Conservation (phyloP, 2,797 vertebrate species). For the Threskiornis aethiopicus region DNA sequence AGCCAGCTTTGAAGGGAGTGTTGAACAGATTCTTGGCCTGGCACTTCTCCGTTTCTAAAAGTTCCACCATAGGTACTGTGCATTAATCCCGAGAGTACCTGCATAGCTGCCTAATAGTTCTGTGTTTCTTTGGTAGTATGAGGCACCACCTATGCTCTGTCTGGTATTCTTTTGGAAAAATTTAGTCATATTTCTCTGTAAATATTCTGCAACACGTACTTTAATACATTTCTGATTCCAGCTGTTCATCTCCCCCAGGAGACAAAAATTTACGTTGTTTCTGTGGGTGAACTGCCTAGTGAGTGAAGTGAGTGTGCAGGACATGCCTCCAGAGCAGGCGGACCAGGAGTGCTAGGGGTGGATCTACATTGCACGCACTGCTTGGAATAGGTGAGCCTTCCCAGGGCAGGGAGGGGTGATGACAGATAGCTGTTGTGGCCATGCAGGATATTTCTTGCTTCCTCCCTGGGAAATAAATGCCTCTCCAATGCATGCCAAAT, state of each 20-base stretch:
- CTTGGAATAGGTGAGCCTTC: neutral
- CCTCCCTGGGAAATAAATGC: neutral
- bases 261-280: neutral
- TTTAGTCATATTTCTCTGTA: neutral
- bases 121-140: neutral
- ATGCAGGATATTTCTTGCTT: neutral
- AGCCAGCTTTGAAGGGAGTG: neutral
- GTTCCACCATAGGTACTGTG: neutral
- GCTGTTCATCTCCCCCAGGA: neutral
- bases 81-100: neutral
- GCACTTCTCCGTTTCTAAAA: neutral
- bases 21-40: neutral
- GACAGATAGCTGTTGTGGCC: neutral
- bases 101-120: neutral
- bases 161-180: neutral
- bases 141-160: neutral
- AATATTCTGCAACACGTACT: neutral
- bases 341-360: neutral
- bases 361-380: rapidly evolving
- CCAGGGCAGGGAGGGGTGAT: neutral
- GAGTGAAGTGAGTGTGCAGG: neutral
- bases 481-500: neutral
- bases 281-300: neutral
- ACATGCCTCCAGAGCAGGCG: neutral
- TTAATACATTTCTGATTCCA: neutral